phyloP scores from a whole-genome alignment of 2,113 vertebrate species.

The Anhinga anhinga region DNA sequence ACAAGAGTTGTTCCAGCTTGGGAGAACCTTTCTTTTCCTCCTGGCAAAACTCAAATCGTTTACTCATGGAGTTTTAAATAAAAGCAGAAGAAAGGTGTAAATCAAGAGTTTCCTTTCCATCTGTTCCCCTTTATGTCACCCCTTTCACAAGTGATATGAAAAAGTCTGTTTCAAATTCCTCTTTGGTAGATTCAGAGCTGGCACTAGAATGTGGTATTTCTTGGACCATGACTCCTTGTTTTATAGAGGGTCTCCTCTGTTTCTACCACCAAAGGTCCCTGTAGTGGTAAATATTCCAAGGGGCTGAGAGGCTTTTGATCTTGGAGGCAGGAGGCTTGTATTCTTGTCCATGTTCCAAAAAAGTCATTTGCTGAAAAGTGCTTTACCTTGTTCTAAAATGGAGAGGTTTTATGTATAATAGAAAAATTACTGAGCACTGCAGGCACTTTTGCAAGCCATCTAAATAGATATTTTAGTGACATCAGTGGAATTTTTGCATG shows the following conservation, averaged over 20 bases:
- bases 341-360: not conserved
- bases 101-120: not conserved
- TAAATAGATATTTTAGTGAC: not conserved
- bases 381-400: not conserved
- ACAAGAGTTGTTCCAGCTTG: not conserved
- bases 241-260: not conserved
- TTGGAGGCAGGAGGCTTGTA: not conserved
- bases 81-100: not conserved
- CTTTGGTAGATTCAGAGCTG: not conserved
- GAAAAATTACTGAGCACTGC: not conserved
- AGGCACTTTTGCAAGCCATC: not conserved
- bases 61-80: not conserved
- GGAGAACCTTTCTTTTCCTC: not conserved
- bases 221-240: not conserved
- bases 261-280: not conserved
- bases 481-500: not conserved
- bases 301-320: not conserved
- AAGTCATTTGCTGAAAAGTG: not conserved
- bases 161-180: not conserved
- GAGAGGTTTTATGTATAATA: not conserved
- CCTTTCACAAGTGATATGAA: not conserved
- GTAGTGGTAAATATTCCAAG: not conserved
- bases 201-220: not conserved
- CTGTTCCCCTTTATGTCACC: not conserved
- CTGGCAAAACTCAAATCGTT: not conserved